Base-by-base conservation (phyloP, 2,113 vertebrate genomes). In the Amazona vittata region DNA sequence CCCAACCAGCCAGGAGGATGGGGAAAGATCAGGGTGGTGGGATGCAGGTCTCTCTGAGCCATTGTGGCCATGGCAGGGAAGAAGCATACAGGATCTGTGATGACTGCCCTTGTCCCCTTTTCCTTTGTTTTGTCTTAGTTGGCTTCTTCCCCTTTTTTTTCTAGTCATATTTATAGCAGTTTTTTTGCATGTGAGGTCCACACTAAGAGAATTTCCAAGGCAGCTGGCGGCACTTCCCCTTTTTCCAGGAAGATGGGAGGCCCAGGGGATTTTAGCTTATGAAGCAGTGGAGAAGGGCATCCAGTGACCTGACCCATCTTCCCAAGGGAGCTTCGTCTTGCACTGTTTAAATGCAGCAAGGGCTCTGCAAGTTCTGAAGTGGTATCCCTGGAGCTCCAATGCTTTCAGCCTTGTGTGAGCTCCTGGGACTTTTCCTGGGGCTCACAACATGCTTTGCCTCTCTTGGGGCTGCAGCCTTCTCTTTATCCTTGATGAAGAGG, bases 151-250 rank as follows among this genome's bases (percentile, higher is more conserved):
- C 47, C 44, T 97, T 97, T 93, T 91, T 70, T 28, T 70, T 77
- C 33, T 47, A 78, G 41, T 82, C 63, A 5, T 87, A 96, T 96
- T 96, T 97, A 97, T 96, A 97, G 94, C 64, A 67, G 68, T 91
- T 69, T 12, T 76, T 88, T 79, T 91, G 41, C 93, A 92, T 67
- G 60, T 94, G 94, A 94, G 89, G 87, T 93, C 77, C 63, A 96
- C 64, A 53, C 64, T 63, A 79, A 95, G 50, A 96, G 57, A 97
- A 91, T 97, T 97, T 97, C 97, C 97, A 97, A 60, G 6, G 28
- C 89, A 94, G 44, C 65, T 94, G 87, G 59, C 12, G 3, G 57
- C 68, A 83, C 87, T 97, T 97, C 95, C 71, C 41, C n/a, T 96
- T 97, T 97, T 91, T 85, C 67, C 57, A 60, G 91, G 90, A 89